Evolutionary conservation across 2,888 invertebrate genomes (phyloP), one percentile per base, ranked within the genome.

Genomic region (Raillietiella orientalis): DNA sequence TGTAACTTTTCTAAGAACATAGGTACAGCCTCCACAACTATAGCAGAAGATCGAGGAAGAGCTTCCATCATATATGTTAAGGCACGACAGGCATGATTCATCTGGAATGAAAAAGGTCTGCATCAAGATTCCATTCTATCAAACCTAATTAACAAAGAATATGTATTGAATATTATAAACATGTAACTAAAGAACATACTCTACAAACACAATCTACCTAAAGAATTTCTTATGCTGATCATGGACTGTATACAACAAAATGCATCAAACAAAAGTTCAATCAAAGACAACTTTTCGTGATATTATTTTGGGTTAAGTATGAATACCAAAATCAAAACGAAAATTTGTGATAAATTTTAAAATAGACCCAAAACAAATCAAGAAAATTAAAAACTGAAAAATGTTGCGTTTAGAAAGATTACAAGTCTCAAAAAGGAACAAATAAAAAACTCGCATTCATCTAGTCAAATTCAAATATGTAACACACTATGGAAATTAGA

Each of bases 51-150:
- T 30, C 96, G 62, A 0, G 96, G 96, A 35, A 96, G 46, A 1
- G 93, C 87, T 49, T 96, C 96, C 63, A 96, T 67, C 87, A 96
- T 90, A 50, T 96, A 96, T 1, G 90, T 90, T 20, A 96, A 58
- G 2, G 93, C 93, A 21, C 96, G 69, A 42, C 90, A 90, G 0
- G 93, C 90, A 47, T 93, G 84, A 45, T 90, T 84, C 93, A 93
- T 93, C 67, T 67, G 39, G 21, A 40, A 38, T 25, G 32, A 29
- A 29, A 32, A 30, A 30, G n/a, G 6, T 13, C n/a, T 6, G 21
- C 4, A 22, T 10, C 16, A 14, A 16, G 1, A 9, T 9, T 6
- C n/a, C 6, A 15, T 11, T 4, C 14, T 9, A 25, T 10, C 9
- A 16, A 16, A 23, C 10, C 12, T 14, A 16, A 4, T 21, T 14